Evolutionary conservation across 2,888 invertebrate genomes (phyloP).

Genomic region (Tuta absoluta): DNA sequence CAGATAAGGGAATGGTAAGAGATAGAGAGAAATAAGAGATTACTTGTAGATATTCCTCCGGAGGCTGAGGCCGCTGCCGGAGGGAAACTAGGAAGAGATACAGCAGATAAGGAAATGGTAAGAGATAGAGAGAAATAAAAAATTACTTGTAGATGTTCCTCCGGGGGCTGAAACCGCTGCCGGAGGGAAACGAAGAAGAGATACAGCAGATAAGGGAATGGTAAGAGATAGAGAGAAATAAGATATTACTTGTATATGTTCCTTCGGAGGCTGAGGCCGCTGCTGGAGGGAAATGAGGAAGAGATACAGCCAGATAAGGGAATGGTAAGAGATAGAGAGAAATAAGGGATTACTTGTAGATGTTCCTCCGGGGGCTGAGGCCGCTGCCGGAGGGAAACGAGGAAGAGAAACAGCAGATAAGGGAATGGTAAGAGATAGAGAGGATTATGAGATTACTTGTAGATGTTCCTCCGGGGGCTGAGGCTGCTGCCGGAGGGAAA

Average conservation of each 20-base stretch:
- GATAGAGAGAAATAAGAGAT: constrained; percentile 50
- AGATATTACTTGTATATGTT: not conserved
- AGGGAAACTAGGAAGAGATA: constrained; percentile 80
- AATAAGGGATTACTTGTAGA: constrained; percentile 75
- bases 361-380: constrained; percentile 80
- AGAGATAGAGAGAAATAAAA: constrained; percentile 28
- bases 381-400: constrained; percentile 77
- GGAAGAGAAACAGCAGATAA: constrained; percentile 81
- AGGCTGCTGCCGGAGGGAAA: constrained; percentile 6
- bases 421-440: constrained; percentile 76
- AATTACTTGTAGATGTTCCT: too few species aligned
- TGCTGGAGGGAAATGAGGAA: constrained; percentile 12
- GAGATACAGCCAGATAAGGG: too few species aligned
- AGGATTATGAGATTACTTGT: not conserved
- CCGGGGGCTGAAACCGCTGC: too few species aligned
- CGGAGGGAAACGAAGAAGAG: constrained; percentile 12
- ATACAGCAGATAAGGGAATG: constrained; percentile 19
- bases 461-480: not conserved
- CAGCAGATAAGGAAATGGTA: constrained; percentile 82
- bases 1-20: not conserved
- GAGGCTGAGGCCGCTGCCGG: constrained; percentile 76
- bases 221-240: not conserved
- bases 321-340: not conserved
- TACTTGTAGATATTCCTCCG: constrained; percentile 81
- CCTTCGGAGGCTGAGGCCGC: not conserved